A percentile compares a stretch with the other conserved stretches of the same genome.
phyloP scores from a whole-genome alignment of 2,797 vertebrate genomes.

The Oryzias dopingdopingensis region DNA sequence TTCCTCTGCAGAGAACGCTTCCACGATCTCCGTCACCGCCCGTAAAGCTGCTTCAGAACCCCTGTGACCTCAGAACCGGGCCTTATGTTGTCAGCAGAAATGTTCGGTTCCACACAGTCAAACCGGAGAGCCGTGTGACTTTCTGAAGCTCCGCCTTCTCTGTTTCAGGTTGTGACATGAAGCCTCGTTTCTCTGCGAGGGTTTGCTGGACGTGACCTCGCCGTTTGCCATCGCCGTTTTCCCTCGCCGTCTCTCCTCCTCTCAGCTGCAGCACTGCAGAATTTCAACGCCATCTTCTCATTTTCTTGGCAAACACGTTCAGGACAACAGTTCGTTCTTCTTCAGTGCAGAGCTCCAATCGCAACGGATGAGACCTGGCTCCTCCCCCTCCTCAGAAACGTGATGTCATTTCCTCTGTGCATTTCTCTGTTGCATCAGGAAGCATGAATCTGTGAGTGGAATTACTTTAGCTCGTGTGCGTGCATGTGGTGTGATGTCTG shows the following conservation, averaged over 20 bases:
- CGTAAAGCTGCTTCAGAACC: too few relatives aligned
- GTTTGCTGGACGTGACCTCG: neutral
- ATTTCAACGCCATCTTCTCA: neutral
- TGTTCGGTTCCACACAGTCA: too few relatives aligned
- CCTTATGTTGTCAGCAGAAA: too few relatives aligned
- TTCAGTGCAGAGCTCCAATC: neutral
- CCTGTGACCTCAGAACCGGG: too few relatives aligned
- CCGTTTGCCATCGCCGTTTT: neutral
- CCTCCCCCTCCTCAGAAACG: constrained; percentile 22
- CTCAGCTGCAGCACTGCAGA: neutral
- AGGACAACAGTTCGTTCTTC: neutral
- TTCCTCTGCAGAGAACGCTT: too few relatives aligned
- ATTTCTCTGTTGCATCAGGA: constrained; percentile 36
- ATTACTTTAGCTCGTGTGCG: constrained; percentile 51
- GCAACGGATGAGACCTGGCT: constrained; percentile 8
- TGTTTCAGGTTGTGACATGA: too few relatives aligned
- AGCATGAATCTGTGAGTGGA: constrained; percentile 39
- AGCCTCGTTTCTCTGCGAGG: neutral
- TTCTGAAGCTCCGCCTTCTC: neutral
- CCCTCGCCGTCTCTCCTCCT: neutral
- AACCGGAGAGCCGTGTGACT: too few relatives aligned
- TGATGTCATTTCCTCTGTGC: constrained; percentile 25
- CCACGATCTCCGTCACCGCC: too few relatives aligned
- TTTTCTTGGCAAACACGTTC: constrained; percentile 18
- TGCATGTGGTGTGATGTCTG: constrained; percentile 36